Base-by-base conservation (phyloP, 2,888 invertebrate genomes). In the Bugulina stolonifera region DNA sequence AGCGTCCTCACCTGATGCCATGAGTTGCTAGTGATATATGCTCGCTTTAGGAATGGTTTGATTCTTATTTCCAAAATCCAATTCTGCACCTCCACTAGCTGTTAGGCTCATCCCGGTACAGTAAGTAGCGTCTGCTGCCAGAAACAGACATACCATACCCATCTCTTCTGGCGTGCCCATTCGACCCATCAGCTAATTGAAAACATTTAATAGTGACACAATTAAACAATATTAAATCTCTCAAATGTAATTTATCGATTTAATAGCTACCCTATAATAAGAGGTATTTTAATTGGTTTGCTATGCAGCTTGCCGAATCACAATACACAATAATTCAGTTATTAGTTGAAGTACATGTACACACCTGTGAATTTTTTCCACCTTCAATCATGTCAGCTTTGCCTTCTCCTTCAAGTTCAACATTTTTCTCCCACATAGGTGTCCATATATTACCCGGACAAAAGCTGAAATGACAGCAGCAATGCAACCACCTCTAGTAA, bases 381-480 rank as follows among this genome's bases (percentile, higher is more conserved):
- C 72, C 75, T 73, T 79, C 69, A 5, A 77, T 76, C 54, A 76
- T 75, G 10, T 73, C 73, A 23, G 34, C 54, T 35, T 29, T 18
- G 18, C 70, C 70, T 35, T 79, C 78, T 23, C 58, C 74, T 1
- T 78, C 75, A 0, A 34, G 35, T 2, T 73, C 75, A 2, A 79
- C 79, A 2, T 69, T 69, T 0, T 70, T 55, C 14, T 81, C 80
- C 82, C 82, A 83, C 76, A 83, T 73, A 14, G 82, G 81, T 1
- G 83, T 83, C 80, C 79, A 80, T 10, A 83, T 75, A 76, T 83
- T 83, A 14, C 83, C 81, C 0, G 83, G 83, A 10, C 82, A 78
- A 76, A 83, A 77, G 14, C 83, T 83, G 75, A 5, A 69, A 69
- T n/a, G 23, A 10, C 52, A 52, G 52, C n/a, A n/a, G n/a, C n/a